Evolutionary conservation across 2,113 vertebrate species (phyloP), one percentile per base, ranked within the genome.

Genomic region (Procavia capensis): DNA sequence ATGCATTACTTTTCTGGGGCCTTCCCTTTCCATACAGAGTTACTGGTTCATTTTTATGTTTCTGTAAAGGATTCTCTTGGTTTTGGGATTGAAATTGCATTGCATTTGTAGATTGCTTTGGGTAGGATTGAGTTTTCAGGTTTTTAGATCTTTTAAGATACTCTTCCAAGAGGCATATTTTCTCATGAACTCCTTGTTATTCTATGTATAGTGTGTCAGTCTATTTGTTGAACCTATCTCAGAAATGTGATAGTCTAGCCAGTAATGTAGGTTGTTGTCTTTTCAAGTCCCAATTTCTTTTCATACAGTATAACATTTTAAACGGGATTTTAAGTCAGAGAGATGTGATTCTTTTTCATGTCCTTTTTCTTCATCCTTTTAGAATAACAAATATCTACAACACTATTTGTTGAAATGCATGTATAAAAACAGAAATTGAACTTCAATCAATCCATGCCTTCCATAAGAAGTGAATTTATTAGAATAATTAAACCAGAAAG

Each of bases 311-410:
- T 63, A 63, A 39, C 22, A 84, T 90, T 47, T 90, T 64, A 91
- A 82, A 61, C 74, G 54, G 47, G 29, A 25, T 88, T 95, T 87
- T 41, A 92, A 34, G 82, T 61, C 57, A 88, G 50, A 95, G 57
- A 83, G 78, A 79, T 76, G 9, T n/a, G 16, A 22, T 64, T 93
- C 45, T 85, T 93, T 39, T 85, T 39, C 34, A 10, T 74, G 7
- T 61, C 36, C 92, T 89, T 94, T 68, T 95, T 92, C 43, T 88
- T 93, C 43, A 74, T 91, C n/a, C 88, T 86, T 95, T 91, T 79
- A 75, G 92, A 90, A 90, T 50, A 74, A 5, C 25, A 45, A 76
- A 45, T 89, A 6, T 88, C 83, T 91, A 90, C 79, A 87, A 70
- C 76, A 78, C 41, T 36, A 74, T 76, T 96, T 5, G n/a, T 57